Evolutionary conservation across 1,140 invertebrate species (phyloP), one percentile per base, ranked within the genome.

Genomic region (Rhysida immarginata): DNA sequence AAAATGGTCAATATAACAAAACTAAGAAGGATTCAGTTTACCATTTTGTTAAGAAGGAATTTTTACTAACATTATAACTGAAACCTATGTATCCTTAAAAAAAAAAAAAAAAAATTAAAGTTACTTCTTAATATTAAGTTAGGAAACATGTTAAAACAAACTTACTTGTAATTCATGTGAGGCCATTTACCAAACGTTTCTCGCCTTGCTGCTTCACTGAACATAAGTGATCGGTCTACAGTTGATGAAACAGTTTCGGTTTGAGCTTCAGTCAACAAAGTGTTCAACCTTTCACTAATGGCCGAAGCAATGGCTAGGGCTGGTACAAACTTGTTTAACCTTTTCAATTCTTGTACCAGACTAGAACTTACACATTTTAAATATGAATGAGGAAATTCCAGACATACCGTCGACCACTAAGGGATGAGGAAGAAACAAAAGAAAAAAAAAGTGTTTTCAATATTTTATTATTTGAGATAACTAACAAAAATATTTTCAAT

Each of bases 81-180:
- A n/a, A n/a, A n/a, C n/a, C n/a, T n/a, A n/a, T n/a, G n/a, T n/a
- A n/a, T n/a, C n/a, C n/a, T n/a, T n/a, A n/a, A n/a, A n/a, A n/a
- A n/a, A n/a, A n/a, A n/a, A n/a, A n/a, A n/a, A n/a, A n/a, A n/a
- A n/a, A n/a, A n/a, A n/a, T n/a, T n/a, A n/a, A n/a, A n/a, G n/a
- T n/a, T n/a, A n/a, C n/a, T n/a, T n/a, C n/a, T n/a, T n/a, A n/a
- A n/a, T n/a, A n/a, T n/a, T n/a, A n/a, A n/a, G n/a, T n/a, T n/a
- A n/a, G n/a, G n/a, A n/a, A n/a, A n/a, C n/a, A n/a, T n/a, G n/a
- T n/a, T n/a, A n/a, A n/a, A n/a, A n/a, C n/a, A n/a, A n/a, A n/a
- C 77, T 73, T 74, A 90, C 86, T 92, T 93, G 73, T 94, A 94
- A 72, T 92, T 89, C 87, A 91, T 92, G 66, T 95, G 91, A 42